These are phyloP conservation scores for Drosophila borborema DNA, from an alignment of 2,888 invertebrate species.

Conservation along the genomic window DNA sequence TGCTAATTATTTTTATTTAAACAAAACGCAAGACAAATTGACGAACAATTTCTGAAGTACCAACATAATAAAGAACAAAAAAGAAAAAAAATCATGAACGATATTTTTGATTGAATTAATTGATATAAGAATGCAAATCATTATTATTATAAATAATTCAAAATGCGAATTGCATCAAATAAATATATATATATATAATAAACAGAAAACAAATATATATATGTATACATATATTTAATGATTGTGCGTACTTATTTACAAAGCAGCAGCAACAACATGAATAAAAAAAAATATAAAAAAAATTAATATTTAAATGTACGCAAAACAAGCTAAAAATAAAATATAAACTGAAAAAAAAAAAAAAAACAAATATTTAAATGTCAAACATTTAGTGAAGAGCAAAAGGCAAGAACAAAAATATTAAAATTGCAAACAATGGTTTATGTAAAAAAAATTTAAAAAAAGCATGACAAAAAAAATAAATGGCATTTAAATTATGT, in stretches of 20 bases:
- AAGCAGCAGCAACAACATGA: slow-evolving; percentile 68
- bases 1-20: slow-evolving; percentile 84
- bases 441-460: slow-evolving; percentile 31
- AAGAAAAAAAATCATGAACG: slow-evolving; percentile 40
- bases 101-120: slow-evolving; percentile 80
- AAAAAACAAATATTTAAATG: slow-evolving; percentile 39
- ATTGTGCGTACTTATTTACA: slow-evolving; percentile 75
- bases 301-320: slow-evolving; percentile 52
- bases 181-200: slow-evolving; percentile 28
- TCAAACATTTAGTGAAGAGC: slow-evolving; percentile 50
- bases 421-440: slow-evolving; percentile 31
- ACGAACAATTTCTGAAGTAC: slow-evolving; percentile 54
- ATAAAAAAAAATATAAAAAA: slow-evolving; percentile 18
- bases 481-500: slow-evolving; percentile 73
- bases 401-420: slow-evolving; percentile 34
- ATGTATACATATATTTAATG: slow-evolving; percentile 43
- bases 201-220: slow-evolving; percentile 25
- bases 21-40: slow-evolving; percentile 36
- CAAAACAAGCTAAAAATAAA: slow-evolving; percentile 33
- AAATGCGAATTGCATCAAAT: slow-evolving; percentile 60
- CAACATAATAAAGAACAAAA: slow-evolving; percentile 34
- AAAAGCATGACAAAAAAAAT: slow-evolving; percentile 4
- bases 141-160: slow-evolving; percentile 70
- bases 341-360: slow-evolving; percentile 12
- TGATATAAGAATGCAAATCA: slow-evolving; percentile 68